These are phyloP conservation scores for Chloebia gouldiae DNA, from an alignment of 2,113 vertebrate species.

Conservation along the genomic window DNA sequence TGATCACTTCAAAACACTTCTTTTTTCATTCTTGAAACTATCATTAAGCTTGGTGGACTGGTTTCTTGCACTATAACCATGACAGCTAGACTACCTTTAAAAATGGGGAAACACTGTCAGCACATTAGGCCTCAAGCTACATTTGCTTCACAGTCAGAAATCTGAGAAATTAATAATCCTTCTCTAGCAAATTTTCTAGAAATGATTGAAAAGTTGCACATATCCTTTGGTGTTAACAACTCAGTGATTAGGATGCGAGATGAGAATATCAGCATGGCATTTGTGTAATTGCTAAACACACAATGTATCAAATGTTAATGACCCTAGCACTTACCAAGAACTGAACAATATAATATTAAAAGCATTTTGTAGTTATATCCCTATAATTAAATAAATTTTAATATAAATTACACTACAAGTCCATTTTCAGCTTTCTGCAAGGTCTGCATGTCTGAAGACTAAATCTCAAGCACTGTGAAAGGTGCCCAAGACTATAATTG, in stretches of 20 bases:
- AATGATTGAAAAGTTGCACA: background rate
- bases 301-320: background rate
- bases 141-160: background rate
- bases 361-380: background rate
- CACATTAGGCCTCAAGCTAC: background rate
- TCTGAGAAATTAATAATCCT: background rate
- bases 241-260: background rate
- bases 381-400: background rate
- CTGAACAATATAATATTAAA: background rate
- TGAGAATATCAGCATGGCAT: background rate
- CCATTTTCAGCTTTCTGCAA: background rate
- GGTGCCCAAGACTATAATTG: background rate
- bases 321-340: background rate
- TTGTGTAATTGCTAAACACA: background rate
- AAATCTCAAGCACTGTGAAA: background rate
- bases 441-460: background rate
- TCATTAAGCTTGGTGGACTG: background rate
- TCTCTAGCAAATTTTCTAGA: background rate
- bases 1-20: background rate
- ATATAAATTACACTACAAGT: background rate
- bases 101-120: background rate
- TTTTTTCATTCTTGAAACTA: background rate
- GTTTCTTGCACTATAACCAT: background rate
- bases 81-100: background rate
- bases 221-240: background rate